phyloP scores from a whole-genome alignment of 2,797 vertebrate species.

The Tachyglossus aculeatus region DNA sequence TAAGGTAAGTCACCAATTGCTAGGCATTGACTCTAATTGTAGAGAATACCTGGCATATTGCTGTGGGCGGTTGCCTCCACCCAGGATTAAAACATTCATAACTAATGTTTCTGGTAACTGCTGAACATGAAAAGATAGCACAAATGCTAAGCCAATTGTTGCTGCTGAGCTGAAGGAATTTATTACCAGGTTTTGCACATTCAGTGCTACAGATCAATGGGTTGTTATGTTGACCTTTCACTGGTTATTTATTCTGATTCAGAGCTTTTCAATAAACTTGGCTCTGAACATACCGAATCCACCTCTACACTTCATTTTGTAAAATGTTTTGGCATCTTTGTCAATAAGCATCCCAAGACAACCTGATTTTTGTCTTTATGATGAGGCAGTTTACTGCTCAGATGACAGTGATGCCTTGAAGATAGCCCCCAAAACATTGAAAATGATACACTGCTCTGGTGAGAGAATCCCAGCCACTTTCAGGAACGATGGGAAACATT shows the following conservation, averaged over 20 bases:
- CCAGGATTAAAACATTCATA: too few relatives aligned
- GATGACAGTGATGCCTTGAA: conserved; percentile 15
- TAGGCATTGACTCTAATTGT: too few relatives aligned
- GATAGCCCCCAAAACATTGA: neutral
- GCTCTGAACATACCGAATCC: neutral
- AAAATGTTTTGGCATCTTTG: conserved; percentile 33
- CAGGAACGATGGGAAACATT: conserved; percentile 17
- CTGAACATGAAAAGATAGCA: conserved; percentile 1
- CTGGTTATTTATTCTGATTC: conserved; percentile 18
- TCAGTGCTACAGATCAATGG: conserved; percentile 26
- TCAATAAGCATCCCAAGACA: conserved; percentile 4
- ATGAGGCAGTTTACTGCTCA: conserved; percentile 17
- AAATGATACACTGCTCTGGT: neutral
- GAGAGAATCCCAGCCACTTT: neutral
- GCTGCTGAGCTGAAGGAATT: neutral
- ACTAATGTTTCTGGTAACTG: neutral
- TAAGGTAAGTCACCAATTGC: too few relatives aligned
- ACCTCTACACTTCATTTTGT: conserved; percentile 1
- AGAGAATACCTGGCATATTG: too few relatives aligned
- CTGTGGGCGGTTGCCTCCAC: too few relatives aligned
- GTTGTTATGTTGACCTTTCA: conserved; percentile 30
- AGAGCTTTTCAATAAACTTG: conserved; percentile 25
- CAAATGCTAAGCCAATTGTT: conserved; percentile 9
- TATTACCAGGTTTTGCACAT: conserved; percentile 33
- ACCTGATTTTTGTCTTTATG: conserved; percentile 1